Evolutionary conservation across 2,113 vertebrate genomes (phyloP).

Genomic region (Nettapus auritus): DNA sequence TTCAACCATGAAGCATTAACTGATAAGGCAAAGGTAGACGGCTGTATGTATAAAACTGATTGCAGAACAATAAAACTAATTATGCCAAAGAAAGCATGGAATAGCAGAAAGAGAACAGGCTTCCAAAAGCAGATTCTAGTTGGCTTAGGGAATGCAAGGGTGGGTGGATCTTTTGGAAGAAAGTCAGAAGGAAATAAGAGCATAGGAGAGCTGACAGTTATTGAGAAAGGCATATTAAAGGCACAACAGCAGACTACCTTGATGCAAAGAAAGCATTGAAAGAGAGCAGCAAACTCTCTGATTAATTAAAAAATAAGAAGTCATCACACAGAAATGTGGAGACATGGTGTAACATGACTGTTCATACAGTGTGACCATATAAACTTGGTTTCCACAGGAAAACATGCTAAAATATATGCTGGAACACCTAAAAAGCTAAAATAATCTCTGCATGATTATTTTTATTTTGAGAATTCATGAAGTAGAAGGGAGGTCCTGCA

Average conservation of each 20-base stretch:
- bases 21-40: not conserved
- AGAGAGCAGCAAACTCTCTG: not conserved
- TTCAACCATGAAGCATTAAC: not conserved
- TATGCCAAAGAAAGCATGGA: not conserved
- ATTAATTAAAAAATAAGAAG: not conserved
- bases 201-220: not conserved
- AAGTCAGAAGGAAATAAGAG: constrained; percentile 26
- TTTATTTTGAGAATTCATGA: not conserved
- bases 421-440: not conserved
- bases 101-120: not conserved
- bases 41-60: not conserved
- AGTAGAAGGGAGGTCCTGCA: not conserved
- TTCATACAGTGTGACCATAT: not conserved
- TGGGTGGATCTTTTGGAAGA: not conserved
- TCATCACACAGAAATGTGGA: not conserved
- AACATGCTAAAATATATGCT: not conserved
- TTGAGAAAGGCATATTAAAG: not conserved
- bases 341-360: not conserved
- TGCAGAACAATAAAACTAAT: not conserved
- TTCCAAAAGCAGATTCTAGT: constrained; percentile 10
- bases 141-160: not conserved
- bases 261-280: not conserved
- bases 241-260: not conserved
- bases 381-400: not conserved
- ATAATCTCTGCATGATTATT: not conserved